Evolutionary conservation across 2,888 invertebrate genomes (phyloP), one percentile per base, ranked within the genome.

Genomic region (Lithophane semibrunnea): DNA sequence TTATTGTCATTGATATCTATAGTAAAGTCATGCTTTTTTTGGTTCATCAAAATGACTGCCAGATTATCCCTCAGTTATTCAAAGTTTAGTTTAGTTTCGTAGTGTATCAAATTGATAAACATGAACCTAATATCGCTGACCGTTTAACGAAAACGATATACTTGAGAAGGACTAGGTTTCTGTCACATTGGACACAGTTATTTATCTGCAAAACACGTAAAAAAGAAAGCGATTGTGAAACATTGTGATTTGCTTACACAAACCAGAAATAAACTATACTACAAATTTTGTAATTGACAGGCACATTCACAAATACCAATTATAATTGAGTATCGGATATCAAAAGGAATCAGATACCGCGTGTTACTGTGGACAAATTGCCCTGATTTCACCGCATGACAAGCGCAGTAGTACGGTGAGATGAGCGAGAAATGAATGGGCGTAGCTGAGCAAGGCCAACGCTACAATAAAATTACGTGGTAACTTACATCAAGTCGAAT

Each of bases 261-360:
- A 61, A 7, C 29, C 63, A 61, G 21, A 80, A 84, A 80, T 84
- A 84, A 83, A 71, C 47, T 56, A 52, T 42, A 69, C 9, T 42
- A 58, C 42, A 69, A 76, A 64, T 29, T 64, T 24, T 5, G 42
- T 86, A 79, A 86, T 88, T 88, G 87, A 84, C 85, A 73, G 71
- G 13, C 52, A 54, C 73, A 73, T 69, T 64, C 49, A 80, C 79
- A 75, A 75, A 68, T 65, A 49, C 88, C 87, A 88, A 88, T 88
- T 86, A 88, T 80, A 83, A 82, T 64, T 68, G 54, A 70, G 83
- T 84, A 83, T 88, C 71, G 54, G 66, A 83, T 88, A 85, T 88
- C 88, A 88, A 88, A 87, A 78, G 83, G 70, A 78, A 86, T 83
- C 65, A 76, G 87, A 88, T 83, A 83, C 73, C 29, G 58, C 21